A percentile compares a stretch with the other conserved stretches of the same genome.
Conservation (phyloP, 2,888 invertebrate species). For the Halictus ligatus region DNA sequence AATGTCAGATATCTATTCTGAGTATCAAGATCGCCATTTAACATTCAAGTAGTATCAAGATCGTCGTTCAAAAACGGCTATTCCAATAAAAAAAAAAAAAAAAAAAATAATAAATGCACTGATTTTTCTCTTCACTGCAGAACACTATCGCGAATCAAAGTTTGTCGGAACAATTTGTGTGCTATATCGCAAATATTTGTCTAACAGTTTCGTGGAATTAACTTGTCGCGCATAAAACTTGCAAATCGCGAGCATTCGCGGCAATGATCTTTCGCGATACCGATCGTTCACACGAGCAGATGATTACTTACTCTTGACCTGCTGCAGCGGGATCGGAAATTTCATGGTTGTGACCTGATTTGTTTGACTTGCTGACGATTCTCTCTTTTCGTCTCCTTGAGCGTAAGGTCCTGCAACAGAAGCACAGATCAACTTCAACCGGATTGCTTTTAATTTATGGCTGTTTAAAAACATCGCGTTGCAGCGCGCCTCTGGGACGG, state of each 20-base stretch:
- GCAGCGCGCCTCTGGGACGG: too few species aligned
- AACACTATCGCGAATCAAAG: background rate
- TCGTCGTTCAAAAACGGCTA: background rate
- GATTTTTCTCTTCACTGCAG: too few species aligned
- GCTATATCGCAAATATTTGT: background rate
- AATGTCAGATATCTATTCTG: too few species aligned
- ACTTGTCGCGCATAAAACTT: background rate
- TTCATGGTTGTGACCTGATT: slow-evolving; percentile 77
- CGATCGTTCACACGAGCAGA: background rate
- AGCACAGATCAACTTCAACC: background rate
- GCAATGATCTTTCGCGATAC: background rate
- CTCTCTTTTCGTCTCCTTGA: slow-evolving; percentile 55
- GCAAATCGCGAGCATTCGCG: background rate
- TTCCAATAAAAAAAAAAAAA: background rate
- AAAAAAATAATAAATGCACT: too few species aligned
- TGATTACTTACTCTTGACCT: slow-evolving; percentile 80
- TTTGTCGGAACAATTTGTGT: background rate
- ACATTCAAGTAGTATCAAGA: too few species aligned
- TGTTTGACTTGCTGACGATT: slow-evolving; percentile 24
- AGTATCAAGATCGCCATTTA: too few species aligned
- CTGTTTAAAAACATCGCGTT: background rate
- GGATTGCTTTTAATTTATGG: background rate
- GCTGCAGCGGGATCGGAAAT: slow-evolving; percentile 77
- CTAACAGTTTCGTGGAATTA: background rate
- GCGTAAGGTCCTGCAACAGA: slow-evolving; percentile 57